Evolutionary conservation across 1,140 invertebrate genomes (phyloP).

Genomic region (Elymnias hypermnestra): DNA sequence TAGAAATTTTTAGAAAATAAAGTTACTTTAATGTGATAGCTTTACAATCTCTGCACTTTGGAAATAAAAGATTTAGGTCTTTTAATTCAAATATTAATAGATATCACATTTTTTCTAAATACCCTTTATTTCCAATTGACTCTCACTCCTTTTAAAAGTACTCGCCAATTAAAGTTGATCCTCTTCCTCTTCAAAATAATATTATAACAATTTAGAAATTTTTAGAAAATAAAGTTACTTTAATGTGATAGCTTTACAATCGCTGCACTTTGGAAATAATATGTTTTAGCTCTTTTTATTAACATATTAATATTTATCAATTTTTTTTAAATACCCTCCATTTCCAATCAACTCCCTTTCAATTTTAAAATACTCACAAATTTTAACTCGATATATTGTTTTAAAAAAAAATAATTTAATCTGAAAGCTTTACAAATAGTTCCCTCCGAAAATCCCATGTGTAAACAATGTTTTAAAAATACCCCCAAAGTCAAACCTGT

Average conservation of each 20-base stretch:
- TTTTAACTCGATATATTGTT: too few species aligned
- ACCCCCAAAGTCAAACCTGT: too few species aligned
- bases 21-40: constrained; percentile 58
- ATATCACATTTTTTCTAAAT: too few species aligned
- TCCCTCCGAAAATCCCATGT: constrained; percentile 23
- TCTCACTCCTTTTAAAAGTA: too few species aligned
- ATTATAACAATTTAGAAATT: constrained; percentile 53
- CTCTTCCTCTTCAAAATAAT: too few species aligned
- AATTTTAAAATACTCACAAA: constrained; percentile 54
- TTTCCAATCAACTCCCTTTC: too few species aligned
- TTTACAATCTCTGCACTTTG: constrained; percentile 39
- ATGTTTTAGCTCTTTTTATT: constrained; percentile 15
- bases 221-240: constrained; percentile 55
- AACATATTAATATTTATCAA: too few species aligned
- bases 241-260: constrained; percentile 58
- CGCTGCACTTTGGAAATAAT: constrained; percentile 26
- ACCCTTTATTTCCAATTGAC: too few species aligned
- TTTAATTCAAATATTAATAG: too few species aligned
- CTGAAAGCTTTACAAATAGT: constrained; percentile 50
- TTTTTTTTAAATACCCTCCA: too few species aligned
- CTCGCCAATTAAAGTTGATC: too few species aligned
- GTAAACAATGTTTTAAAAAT: too few species aligned
- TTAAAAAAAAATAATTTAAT: constrained; percentile 65
- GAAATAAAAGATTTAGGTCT: constrained; percentile 19
- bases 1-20: constrained; percentile 58